These are phyloP conservation scores for Eubasilissa splendida DNA, from an alignment of 2,888 invertebrate species.

Conservation along the genomic window DNA sequence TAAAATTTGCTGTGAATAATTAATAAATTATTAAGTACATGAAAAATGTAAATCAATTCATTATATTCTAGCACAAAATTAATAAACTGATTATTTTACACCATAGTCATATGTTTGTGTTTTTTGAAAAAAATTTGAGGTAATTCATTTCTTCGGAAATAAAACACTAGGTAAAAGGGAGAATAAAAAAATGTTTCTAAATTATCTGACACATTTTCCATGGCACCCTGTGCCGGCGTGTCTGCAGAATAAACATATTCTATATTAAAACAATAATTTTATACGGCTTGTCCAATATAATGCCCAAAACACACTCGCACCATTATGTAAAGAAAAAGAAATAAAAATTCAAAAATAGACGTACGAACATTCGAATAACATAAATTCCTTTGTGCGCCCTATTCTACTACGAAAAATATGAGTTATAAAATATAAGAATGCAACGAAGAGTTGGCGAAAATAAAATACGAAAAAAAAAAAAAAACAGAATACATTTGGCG, in stretches of 20 bases:
- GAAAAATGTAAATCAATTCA: too few relatives aligned
- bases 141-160: too few relatives aligned
- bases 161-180: too few relatives aligned
- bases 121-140: too few relatives aligned
- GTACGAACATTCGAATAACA: neutral
- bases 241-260: neutral
- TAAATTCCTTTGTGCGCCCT: constrained; percentile 6
- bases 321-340: too few relatives aligned
- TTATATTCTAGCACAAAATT: too few relatives aligned
- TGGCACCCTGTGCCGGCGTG: neutral
- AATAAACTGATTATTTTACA: too few relatives aligned
- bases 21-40: too few relatives aligned
- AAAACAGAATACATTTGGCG: constrained; percentile 36
- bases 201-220: neutral
- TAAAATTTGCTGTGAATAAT: too few relatives aligned
- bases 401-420: constrained; percentile 23
- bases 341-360: too few relatives aligned
- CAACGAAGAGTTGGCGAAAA: neutral
- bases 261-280: neutral
- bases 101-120: too few relatives aligned
- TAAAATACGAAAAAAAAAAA: constrained; percentile 29
- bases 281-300: neutral
- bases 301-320: too few relatives aligned
- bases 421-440: constrained; percentile 41
- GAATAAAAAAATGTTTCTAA: neutral